Evolutionary conservation across 1,140 invertebrate genomes (phyloP), one percentile per base, ranked within the genome.

Genomic region (Drosophila bocki): DNA sequence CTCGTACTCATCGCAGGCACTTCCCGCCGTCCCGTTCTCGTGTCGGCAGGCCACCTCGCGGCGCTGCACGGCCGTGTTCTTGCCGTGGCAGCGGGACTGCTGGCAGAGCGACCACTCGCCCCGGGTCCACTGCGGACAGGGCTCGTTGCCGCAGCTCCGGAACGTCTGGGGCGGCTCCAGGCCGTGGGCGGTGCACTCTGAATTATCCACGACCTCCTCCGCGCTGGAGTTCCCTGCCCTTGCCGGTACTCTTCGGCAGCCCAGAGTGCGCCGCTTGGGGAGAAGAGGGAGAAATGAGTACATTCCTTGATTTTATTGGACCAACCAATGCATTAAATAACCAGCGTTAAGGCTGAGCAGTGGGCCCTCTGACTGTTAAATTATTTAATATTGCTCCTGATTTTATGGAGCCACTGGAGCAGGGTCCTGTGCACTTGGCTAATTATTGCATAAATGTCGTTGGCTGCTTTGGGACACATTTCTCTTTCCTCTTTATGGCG

Each of bases 21-120:
- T 83, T 53, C 93, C 74, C 91, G 95, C 91, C 1, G 95, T 95
- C 13, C 95, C 95, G 75, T 97, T 96, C 57, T 93, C 94, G 19
- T 94, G 94, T 35, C 95, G 94, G 90, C 97, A 98, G 57, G 93
- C 94, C 9, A 97, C 95, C 39, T 96, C 94, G 71, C 97, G 95
- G 64, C 95, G 95, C 84, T 96, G 95, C 93, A 97, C 95, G 8
- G 97, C 97, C 95, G 95, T 96, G 90, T 97, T 95, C 94, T 95
- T 96, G 32, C 95, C 95, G 82, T 96, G 96, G 92, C 97, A 97
- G 51, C 95, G 94, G 11, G 96, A 96, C 35, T 94, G 94, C 78
- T 95, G 94, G 81, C 96, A 97, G 1, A 93, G 85, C 2, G 95
- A 95, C 97, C 97, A 97, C n/a, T 95, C 94, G 26, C 94, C 94